phyloP scores from a whole-genome alignment of 2,797 vertebrate genomes.

The Epinephelus awoara region DNA sequence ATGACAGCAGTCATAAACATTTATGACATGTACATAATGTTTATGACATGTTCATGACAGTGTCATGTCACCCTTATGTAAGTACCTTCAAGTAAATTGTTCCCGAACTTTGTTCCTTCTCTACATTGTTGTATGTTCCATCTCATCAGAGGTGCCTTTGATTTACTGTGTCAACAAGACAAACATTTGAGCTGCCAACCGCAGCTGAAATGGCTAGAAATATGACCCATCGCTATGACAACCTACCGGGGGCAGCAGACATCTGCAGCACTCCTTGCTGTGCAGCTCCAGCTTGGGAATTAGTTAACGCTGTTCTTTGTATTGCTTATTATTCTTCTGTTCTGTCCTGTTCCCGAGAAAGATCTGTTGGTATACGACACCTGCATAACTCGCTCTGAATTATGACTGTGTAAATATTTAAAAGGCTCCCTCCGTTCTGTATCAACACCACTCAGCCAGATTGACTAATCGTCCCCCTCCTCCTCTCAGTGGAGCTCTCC shows the following conservation, averaged over 20 bases:
- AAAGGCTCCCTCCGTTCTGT: conserved; percentile 80
- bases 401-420: conserved; percentile 86
- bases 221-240: conserved; percentile 74
- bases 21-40: no score
- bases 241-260: conserved; percentile 55
- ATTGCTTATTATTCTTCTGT: conserved; percentile 58
- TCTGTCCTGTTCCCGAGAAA: conserved; percentile 58
- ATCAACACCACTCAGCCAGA: conserved; percentile 82
- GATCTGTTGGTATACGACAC: conserved; percentile 69
- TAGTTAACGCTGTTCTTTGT: conserved; percentile 40
- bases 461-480: conserved; percentile 80
- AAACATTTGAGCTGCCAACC: conserved; percentile 51
- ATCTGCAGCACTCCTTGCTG: conserved; percentile 51
- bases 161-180: conserved; percentile 43
- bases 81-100: no score
- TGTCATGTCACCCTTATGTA: no score
- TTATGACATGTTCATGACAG: no score
- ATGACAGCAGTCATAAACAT: no score
- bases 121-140: conserved; percentile 7
- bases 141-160: conserved; percentile 32
- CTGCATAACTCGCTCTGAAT: conserved; percentile 79
- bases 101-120: conserved; percentile 4
- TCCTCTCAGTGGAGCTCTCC: conserved; percentile 61
- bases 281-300: conserved; percentile 51
- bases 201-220: conserved; percentile 53